Evolutionary conservation across 2,888 invertebrate species (phyloP), one percentile per base, ranked within the genome.

Genomic region (Falcaria lacertinaria): DNA sequence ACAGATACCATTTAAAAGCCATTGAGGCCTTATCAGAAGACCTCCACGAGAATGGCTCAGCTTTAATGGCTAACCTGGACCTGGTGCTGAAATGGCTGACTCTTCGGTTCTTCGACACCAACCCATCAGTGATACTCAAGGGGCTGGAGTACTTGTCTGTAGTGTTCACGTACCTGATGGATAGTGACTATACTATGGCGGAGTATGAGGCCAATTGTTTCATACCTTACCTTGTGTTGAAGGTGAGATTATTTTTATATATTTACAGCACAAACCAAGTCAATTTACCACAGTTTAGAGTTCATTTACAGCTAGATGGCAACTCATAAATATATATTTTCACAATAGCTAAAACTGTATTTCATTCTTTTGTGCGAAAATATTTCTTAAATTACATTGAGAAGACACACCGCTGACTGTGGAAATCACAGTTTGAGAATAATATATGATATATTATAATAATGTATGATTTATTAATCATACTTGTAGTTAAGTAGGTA

Each of bases 41-140:
- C 78, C 80, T 97, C 40, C 91, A 93, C 2, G 92, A 91, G n/a
- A 95, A 96, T 63, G 92, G 92, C 33, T 92, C 93, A 60, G 94
- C 97, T 0, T 91, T 98, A 34, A 92, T 97, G 55, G 93, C 95
- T 15, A 99, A 99, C 88, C 90, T 98, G 49, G 99, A 99, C 89
- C 89, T 99, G 49, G 94, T 99, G 43, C 91, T 99, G 36, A 98
- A 98, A 77, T 99, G 99, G 99, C 80, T 98, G 60, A 98, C 98
- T 0, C 86, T 99, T 37, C 91, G 99, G 47, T 99, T 99, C 89
- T 99, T 98, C 70, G 99, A 99, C 86, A 99, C 99, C 16, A 99
- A 99, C 89, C 98, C 99, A 7, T 97, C 98, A 13, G 98, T 99
- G 32, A 91, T 99, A 47, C 91, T 98, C 60, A 98, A 97, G 88